Evolutionary conservation across 2,113 vertebrate genomes (phyloP).

Genomic region (Bambusicola thoracicus): DNA sequence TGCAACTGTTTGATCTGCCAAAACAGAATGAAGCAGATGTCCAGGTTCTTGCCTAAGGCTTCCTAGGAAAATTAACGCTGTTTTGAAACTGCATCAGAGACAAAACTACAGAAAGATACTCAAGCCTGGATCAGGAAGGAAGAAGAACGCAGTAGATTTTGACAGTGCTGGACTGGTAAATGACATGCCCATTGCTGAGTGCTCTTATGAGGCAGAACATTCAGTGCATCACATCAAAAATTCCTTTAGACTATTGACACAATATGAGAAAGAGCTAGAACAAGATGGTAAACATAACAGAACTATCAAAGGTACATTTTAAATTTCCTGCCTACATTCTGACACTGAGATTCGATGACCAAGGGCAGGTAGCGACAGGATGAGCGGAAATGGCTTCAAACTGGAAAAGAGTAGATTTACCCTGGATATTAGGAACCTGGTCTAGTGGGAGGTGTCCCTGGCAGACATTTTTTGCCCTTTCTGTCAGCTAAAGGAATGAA

Average conservation of each 20-base stretch:
- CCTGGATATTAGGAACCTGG: too few relatives aligned
- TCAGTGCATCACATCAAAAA: background rate
- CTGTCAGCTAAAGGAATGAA: background rate
- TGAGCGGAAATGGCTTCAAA: too few relatives aligned
- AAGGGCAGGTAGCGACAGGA: too few relatives aligned
- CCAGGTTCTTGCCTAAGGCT: background rate
- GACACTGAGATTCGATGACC: background rate
- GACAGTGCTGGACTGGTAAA: background rate
- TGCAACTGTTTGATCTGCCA: background rate
- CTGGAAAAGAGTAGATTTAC: too few relatives aligned
- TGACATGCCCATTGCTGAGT: background rate
- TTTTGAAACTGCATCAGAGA: background rate
- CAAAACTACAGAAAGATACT: background rate
- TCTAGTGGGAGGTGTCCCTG: too few relatives aligned
- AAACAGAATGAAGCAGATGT: background rate
- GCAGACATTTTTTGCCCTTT: background rate
- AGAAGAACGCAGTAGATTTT: background rate
- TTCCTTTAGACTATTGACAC: background rate
- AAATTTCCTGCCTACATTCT: background rate
- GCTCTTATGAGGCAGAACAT: background rate
- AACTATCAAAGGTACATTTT: background rate
- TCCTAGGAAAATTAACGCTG: background rate
- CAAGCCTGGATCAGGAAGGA: background rate
- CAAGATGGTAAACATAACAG: background rate
- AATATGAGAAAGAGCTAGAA: background rate